Percentiles rank a stretch among this genome's conserved stretches.
These are phyloP conservation scores for Daktulosphaira vitifoliae DNA, from an alignment of 1,140 invertebrate species.

Conservation along the genomic window DNA sequence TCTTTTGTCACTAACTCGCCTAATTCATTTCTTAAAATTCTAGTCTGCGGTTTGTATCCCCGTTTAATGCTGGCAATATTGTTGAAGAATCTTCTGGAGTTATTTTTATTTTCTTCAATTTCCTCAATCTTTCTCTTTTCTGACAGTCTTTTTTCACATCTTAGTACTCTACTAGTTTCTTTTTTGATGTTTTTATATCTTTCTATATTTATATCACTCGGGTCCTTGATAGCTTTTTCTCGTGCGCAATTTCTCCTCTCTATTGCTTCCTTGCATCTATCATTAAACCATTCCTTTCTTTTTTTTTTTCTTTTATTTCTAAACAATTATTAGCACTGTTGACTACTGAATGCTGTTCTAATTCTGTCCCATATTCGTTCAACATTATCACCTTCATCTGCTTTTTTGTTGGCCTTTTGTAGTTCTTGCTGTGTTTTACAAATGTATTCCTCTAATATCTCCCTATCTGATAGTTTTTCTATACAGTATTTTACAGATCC, in stretches of 20 bases:
- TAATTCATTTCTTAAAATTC: too few relatives aligned
- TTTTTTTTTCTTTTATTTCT: background rate
- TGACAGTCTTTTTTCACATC: background rate
- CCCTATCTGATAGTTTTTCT: background rate
- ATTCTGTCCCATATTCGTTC: background rate
- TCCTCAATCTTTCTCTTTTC: background rate
- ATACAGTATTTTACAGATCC: background rate
- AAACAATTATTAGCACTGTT: background rate
- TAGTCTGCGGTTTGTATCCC: too few relatives aligned
- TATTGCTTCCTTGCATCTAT: constrained; percentile 7
- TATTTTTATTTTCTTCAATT: constrained; percentile 2
- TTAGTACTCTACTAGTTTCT: background rate
- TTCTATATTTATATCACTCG: background rate
- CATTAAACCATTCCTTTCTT: background rate
- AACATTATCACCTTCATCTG: background rate
- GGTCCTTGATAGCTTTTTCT: background rate
- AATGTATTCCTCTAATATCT: background rate
- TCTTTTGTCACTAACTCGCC: too few relatives aligned
- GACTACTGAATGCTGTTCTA: background rate
- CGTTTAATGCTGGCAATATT: background rate
- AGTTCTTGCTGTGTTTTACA: too few relatives aligned
- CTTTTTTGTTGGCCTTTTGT: too few relatives aligned
- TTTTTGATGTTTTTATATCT: background rate
- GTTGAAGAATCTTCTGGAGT: too few relatives aligned
- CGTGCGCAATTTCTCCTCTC: background rate